Percentiles rank a stretch among this genome's conserved stretches.
These are phyloP conservation scores for Lonchura striata DNA, from an alignment of 2,113 vertebrate genomes.

Conservation along the genomic window DNA sequence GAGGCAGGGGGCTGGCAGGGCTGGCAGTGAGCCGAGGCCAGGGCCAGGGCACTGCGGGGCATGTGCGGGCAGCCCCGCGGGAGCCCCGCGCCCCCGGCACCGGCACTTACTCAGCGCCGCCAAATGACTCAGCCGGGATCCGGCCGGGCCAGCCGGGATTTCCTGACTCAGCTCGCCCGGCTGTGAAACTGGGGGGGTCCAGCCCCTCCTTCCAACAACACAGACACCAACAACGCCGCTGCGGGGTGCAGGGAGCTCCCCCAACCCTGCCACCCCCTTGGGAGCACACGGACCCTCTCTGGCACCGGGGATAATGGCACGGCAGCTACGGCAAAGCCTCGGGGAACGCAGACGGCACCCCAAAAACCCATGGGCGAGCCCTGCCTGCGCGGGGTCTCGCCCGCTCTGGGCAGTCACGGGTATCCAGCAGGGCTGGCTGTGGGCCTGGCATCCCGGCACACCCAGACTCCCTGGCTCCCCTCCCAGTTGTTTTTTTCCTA, in stretches of 20 bases:
- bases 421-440: background rate
- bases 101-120: conserved; percentile 14
- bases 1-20: background rate
- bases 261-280: background rate
- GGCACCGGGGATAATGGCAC: rapidly evolving
- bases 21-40: background rate
- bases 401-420: rapidly evolving
- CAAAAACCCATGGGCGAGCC: background rate
- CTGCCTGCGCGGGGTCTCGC: background rate
- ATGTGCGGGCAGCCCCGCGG: background rate
- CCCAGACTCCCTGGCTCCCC: conserved; percentile 1
- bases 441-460: background rate
- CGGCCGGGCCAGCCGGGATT: conserved; percentile 3
- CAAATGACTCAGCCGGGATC: conserved; percentile 52
- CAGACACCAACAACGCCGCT: background rate
- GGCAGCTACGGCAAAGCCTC: background rate
- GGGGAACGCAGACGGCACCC: background rate
- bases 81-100: no score
- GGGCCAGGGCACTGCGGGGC: background rate
- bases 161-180: conserved; percentile 36
- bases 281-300: rapidly evolving
- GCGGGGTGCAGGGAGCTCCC: background rate
- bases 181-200: background rate
- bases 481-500: conserved; percentile 49
- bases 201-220: background rate